Conservation (phyloP, 1,140 invertebrate species). For the Pectinophora gossypiella region DNA sequence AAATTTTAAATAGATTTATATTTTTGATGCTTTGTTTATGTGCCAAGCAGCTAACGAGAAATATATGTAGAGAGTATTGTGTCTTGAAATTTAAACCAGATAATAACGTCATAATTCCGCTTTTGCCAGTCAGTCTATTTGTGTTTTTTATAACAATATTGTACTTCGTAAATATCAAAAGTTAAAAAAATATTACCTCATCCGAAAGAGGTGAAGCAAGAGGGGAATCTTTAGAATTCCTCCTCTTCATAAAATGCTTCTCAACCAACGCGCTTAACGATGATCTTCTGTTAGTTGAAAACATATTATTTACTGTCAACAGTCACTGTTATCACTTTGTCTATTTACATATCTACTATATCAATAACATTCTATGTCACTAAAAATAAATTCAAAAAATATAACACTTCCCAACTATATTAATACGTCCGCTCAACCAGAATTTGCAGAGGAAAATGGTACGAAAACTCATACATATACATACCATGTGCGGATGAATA, state of each 20-base stretch:
- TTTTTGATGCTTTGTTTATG: no score
- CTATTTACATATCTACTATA: background rate
- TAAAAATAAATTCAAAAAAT: background rate
- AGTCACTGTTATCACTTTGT: slow-evolving; percentile 7
- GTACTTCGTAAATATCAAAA: no score
- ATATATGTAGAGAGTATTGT: no score
- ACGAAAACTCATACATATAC: slow-evolving; percentile 21
- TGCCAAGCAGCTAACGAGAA: no score
- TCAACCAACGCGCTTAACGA: slow-evolving; percentile 35
- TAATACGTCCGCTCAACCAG: slow-evolving; percentile 42
- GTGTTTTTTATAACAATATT: no score
- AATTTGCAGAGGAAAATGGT: slow-evolving; percentile 52
- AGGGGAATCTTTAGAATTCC: slow-evolving; percentile 34
- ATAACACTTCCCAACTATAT: background rate
- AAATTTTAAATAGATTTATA: no score
- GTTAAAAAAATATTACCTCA: slow-evolving; percentile 26
- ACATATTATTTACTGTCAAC: slow-evolving; percentile 25
- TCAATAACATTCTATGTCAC: background rate
- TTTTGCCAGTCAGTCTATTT: no score
- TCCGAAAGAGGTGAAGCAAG: slow-evolving; percentile 29
- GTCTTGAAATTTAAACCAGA: no score
- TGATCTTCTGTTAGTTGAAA: slow-evolving; percentile 23
- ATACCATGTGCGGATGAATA: background rate
- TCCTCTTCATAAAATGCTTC: slow-evolving; percentile 29
- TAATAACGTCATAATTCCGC: no score